Base-by-base conservation (phyloP, 2,888 invertebrate genomes). In the Diarsia mendica region DNA sequence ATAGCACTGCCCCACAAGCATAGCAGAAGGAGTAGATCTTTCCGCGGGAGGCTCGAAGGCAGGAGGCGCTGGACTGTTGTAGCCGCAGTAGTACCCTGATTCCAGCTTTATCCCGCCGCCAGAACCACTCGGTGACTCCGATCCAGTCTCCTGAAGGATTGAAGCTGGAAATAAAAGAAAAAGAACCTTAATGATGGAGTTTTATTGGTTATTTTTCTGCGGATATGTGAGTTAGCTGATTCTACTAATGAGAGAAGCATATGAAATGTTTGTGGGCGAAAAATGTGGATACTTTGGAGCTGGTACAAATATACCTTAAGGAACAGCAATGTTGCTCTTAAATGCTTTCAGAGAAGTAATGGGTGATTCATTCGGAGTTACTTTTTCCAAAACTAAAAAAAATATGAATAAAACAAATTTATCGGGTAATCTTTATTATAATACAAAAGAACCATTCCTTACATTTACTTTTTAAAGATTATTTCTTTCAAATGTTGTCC, bases 91-190 rank as follows among this genome's bases (percentile, higher is more conserved):
- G 90, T 96, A 96, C 0, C 95, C 94, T 0, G 96, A 95, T 94
- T 96, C 96, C 91, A 96, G 84, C 89, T 96, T 96, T 72, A 96
- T 96, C 23, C 96, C 96, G 71, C 95, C 95, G 8, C 95, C 95
- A 6, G 96, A 95, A 3, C 95, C 95, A 66, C 95, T 89, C n/a
- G 96, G 97, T 0, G 97, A 96, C 94, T 98, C 97, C 89, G 98
- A 98, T 83, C 97, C 98, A 85, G 98, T 97, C 96, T 99, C 99
- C 96, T 98, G 99, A 94, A 99, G 98, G 93, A 99, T 99, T 92
- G 99, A 99, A 88, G 99, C 99, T 99, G 97, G 89, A 97, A 97
- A 46, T 58, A 53, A 65, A 65, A 69, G 49, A 49, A 69, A 48
- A 64, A 3, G 3, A 48, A 20, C 2, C 58, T 79, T 72, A 71